These are phyloP conservation scores for Hanleya hanleyi DNA, from an alignment of 2,888 invertebrate species.

Conservation along the genomic window DNA sequence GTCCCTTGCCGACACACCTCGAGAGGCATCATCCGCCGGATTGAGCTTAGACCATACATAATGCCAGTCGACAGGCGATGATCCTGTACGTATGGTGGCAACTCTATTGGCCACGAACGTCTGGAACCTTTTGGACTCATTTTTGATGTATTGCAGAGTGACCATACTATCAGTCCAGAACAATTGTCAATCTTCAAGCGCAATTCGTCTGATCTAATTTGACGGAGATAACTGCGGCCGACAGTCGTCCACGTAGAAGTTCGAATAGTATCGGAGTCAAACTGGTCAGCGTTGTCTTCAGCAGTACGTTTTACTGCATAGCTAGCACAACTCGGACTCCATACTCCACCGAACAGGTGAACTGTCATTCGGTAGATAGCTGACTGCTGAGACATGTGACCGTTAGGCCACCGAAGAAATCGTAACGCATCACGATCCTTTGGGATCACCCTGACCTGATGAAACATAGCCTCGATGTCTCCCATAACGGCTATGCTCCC, in stretches of 20 bases:
- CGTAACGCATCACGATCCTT: slow-evolving; percentile 5
- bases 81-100: no score
- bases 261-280: neutral
- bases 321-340: slow-evolving; percentile 16
- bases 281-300: neutral
- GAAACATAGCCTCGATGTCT: slow-evolving; percentile 17
- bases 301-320: slow-evolving; percentile 11
- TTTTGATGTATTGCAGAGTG: no score
- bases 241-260: slow-evolving; percentile 24
- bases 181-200: no score
- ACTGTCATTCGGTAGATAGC: neutral
- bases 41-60: no score
- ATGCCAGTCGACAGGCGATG: no score
- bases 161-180: no score
- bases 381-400: neutral
- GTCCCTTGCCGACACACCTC: no score
- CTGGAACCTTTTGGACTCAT: no score
- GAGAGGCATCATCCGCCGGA: no score
- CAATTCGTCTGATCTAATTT: no score
- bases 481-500: slow-evolving; percentile 14
- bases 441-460: slow-evolving; percentile 11
- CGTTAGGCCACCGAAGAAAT: slow-evolving; percentile 22
- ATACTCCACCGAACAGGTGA: slow-evolving; percentile 16
- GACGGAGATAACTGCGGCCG: no score
- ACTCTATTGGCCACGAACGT: no score